Percentiles rank a stretch among this genome's conserved stretches.
phyloP scores from a whole-genome alignment of 2,113 vertebrate genomes.

The Caranx melampygus region DNA sequence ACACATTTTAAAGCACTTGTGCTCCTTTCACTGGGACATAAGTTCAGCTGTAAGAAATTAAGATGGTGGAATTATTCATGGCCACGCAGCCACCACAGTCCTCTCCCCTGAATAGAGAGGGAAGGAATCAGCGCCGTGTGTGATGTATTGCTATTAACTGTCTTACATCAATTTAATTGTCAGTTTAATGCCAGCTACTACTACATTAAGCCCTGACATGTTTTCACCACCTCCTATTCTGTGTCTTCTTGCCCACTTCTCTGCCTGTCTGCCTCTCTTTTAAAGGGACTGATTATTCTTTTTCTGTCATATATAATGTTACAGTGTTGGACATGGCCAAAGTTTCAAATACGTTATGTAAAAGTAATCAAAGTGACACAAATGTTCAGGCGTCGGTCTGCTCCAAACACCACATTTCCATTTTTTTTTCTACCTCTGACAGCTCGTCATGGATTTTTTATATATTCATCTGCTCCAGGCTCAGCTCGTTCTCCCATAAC shows the following conservation, averaged over 20 bases:
- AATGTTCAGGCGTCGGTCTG: no score
- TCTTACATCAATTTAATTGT: constrained; percentile 26
- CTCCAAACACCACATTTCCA: no score
- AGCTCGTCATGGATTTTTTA: no score
- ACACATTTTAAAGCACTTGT: constrained; percentile 36
- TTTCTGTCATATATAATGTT: no score
- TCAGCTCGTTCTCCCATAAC: no score
- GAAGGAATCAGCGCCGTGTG: constrained; percentile 6
- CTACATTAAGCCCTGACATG: constrained; percentile 1
- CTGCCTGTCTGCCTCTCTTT: background rate
- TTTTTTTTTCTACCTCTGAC: no score
- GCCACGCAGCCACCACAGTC: background rate
- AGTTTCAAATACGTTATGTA: no score
- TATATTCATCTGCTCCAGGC: no score
- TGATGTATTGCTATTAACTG: background rate
- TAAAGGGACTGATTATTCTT: no score
- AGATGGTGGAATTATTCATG: constrained; percentile 58
- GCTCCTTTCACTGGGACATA: constrained; percentile 41
- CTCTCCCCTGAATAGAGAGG: background rate
- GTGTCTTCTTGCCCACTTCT: background rate
- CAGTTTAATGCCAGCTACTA: background rate
- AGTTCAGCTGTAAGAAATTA: constrained; percentile 37
- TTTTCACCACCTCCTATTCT: background rate
- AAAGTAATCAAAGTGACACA: no score
- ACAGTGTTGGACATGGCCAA: no score